Conservation (phyloP, 2,797 vertebrate species). For the Sebastes nivosus region DNA sequence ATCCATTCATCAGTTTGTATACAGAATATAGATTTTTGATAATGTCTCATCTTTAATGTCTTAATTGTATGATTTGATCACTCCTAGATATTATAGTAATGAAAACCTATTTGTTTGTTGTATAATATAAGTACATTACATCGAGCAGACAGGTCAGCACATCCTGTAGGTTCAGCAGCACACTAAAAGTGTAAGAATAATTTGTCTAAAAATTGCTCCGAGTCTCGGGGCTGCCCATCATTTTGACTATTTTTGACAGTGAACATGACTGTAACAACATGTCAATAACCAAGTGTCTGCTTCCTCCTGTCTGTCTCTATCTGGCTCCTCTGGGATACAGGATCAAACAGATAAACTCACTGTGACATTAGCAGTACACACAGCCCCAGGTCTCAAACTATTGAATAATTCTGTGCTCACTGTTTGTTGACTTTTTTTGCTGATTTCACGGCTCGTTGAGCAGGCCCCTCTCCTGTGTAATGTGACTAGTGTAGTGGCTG, state of each 20-base stretch:
- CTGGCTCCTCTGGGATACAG: slow-evolving; percentile 36
- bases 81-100: neutral
- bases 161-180: neutral
- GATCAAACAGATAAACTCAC: slow-evolving; percentile 57
- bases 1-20: neutral
- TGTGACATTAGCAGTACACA: slow-evolving; percentile 54
- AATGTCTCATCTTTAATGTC: neutral
- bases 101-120: neutral
- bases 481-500: slow-evolving; percentile 57
- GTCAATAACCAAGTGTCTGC: slow-evolving; percentile 10
- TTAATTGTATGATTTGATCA: neutral
- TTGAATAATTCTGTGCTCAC: slow-evolving; percentile 60
- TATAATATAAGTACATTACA: neutral
- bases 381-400: slow-evolving; percentile 45
- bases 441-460: slow-evolving; percentile 69
- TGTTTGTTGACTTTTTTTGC: slow-evolving; percentile 61
- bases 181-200: neutral
- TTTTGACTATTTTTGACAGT: slow-evolving; percentile 11
- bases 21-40: neutral
- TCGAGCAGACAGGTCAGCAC: neutral
- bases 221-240: slow-evolving; percentile 9
- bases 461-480: slow-evolving; percentile 65
- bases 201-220: neutral
- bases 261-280: slow-evolving; percentile 14
- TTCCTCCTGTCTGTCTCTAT: slow-evolving; percentile 13